Percentiles rank a stretch among this genome's conserved stretches.
Evolutionary conservation across 2,797 vertebrate species (phyloP).

Genomic region (Acanthiza pusilla): DNA sequence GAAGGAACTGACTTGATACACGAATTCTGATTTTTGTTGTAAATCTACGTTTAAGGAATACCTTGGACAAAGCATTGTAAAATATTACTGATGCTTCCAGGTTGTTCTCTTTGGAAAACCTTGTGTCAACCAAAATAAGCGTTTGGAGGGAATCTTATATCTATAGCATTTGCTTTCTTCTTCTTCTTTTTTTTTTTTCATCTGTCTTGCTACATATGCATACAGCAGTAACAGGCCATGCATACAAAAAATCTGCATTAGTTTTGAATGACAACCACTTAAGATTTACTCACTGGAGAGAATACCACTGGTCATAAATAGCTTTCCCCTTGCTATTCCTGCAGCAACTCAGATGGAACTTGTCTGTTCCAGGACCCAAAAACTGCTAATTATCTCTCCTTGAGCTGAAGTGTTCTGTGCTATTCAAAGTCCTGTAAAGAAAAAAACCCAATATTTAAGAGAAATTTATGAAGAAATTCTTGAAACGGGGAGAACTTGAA

Average conservation of each 20-base stretch:
- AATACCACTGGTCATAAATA: neutral
- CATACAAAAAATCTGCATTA: neutral
- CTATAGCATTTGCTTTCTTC: neutral
- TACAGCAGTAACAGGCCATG: neutral
- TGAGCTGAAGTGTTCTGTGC: neutral
- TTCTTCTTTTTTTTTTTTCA: neutral
- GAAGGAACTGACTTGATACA: neutral
- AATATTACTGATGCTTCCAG: slow-evolving; percentile 22
- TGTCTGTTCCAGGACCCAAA: neutral
- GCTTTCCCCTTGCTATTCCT: neutral
- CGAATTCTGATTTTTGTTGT: neutral
- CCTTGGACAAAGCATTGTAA: slow-evolving; percentile 12
- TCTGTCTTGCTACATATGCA: neutral
- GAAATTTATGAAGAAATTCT: neutral
- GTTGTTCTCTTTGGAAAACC: slow-evolving; percentile 32
- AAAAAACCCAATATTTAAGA: neutral
- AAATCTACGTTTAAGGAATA: neutral
- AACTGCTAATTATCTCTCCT: neutral
- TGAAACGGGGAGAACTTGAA: neutral
- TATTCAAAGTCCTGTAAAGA: neutral
- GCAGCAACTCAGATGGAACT: neutral
- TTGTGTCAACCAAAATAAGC: neutral
- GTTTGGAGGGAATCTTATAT: neutral
- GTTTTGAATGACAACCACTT: neutral
- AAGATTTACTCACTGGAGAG: neutral